Percentiles rank a stretch among this genome's conserved stretches.
Evolutionary conservation across 2,888 invertebrate species (phyloP).

Genomic region (Eupithecia subumbrata): DNA sequence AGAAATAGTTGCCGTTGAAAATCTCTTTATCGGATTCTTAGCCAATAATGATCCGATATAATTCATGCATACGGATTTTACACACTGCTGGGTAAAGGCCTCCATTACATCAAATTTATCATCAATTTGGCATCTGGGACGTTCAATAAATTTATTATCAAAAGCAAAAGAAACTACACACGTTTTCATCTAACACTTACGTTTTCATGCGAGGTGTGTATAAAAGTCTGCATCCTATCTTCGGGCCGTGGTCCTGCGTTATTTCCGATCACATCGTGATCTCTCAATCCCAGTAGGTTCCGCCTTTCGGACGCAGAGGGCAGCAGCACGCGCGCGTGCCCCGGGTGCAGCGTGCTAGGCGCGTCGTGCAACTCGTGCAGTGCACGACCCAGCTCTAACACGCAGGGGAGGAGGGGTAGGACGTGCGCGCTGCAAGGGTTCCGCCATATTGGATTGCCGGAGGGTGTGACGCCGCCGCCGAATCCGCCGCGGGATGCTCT

Average conservation of each 20-base stretch:
- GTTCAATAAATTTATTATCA: no score
- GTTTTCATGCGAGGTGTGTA: conserved; percentile 89
- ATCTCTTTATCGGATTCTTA: neutral
- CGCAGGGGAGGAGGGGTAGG: conserved; percentile 90
- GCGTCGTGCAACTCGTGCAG: conserved; percentile 92
- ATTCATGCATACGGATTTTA: neutral
- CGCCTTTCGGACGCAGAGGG: conserved; percentile 91
- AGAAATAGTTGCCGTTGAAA: neutral
- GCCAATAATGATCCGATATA: no score
- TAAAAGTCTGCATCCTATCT: conserved; percentile 93
- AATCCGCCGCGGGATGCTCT: conserved; percentile 93
- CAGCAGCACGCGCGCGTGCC: conserved; percentile 87
- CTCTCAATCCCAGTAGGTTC: conserved; percentile 87
- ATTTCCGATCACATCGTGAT: conserved; percentile 68
- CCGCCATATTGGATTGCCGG: conserved; percentile 91
- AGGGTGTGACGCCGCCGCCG: conserved; percentile 88
- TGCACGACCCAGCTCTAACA: conserved; percentile 90
- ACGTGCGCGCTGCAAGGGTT: conserved; percentile 95
- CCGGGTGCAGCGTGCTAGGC: conserved; percentile 86
- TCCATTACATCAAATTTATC: no score
- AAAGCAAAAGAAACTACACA: no score
- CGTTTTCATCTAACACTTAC: no score
- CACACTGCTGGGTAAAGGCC: neutral
- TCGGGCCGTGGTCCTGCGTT: conserved; percentile 83
- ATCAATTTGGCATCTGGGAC: no score